Percentiles rank a stretch among this genome's conserved stretches.
These are phyloP conservation scores for Callithrix jacchus DNA, from an alignment of 2,113 vertebrate genomes.

Conservation along the genomic window DNA sequence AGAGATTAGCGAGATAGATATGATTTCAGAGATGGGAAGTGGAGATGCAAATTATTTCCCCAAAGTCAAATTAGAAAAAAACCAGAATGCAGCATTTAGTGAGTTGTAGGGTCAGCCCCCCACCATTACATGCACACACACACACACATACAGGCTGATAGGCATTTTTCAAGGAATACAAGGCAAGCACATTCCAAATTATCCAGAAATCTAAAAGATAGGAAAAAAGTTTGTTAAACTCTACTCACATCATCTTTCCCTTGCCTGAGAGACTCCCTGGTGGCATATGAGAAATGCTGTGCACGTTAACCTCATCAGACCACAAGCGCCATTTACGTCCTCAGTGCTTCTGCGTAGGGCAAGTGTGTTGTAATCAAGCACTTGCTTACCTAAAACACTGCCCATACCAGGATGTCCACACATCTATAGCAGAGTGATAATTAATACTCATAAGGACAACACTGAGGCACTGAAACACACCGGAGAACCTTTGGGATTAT, in stretches of 20 bases:
- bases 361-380: not conserved
- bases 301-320: not conserved
- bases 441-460: not conserved
- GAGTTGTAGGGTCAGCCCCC: not conserved
- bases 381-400: not conserved
- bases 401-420: not conserved
- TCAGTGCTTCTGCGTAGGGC: not conserved
- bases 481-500: not conserved
- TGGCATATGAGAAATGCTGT: not conserved
- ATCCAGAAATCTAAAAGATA: not conserved
- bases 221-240: not conserved
- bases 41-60: conserved; percentile 18
- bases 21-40: conserved; percentile 17
- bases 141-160: not conserved
- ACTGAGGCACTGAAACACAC: not conserved
- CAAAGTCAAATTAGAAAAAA: conserved; percentile 43
- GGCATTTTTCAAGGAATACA: not conserved
- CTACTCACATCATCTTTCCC: not conserved
- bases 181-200: not conserved
- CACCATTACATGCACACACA: not conserved
- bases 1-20: not conserved
- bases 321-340: not conserved
- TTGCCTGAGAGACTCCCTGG: not conserved
- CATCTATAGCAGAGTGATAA: not conserved
- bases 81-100: not conserved